Percentiles rank a stretch among this genome's conserved stretches.
These are phyloP conservation scores for Subanguina moxae DNA, from an alignment of 1,140 invertebrate genomes.

Conservation along the genomic window DNA sequence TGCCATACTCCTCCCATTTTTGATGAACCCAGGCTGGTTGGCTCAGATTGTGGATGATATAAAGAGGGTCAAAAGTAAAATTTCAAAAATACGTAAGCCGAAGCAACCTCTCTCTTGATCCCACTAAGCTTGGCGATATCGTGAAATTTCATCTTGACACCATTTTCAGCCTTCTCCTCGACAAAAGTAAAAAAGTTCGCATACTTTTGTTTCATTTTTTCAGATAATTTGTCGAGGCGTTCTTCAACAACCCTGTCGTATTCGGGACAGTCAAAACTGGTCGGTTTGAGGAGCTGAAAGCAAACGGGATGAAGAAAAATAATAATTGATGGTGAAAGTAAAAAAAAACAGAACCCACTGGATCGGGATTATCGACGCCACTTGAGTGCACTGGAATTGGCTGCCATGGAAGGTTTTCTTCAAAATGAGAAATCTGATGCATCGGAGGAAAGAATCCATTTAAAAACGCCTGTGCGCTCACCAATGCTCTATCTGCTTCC, in stretches of 20 bases:
- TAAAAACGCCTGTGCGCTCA: constrained; percentile 16
- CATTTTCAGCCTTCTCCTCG: not conserved
- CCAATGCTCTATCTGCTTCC: constrained; percentile 19
- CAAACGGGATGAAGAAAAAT: not conserved
- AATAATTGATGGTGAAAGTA: not conserved
- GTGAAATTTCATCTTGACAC: constrained; percentile 8
- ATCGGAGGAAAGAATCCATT: constrained; percentile 17
- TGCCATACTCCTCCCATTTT: not conserved
- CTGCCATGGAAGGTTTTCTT: constrained; percentile 12
- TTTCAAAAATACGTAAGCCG: not conserved
- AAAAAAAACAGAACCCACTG: not conserved
- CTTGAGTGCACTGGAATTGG: constrained; percentile 26
- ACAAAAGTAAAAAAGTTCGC: constrained; percentile 19
- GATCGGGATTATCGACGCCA: constrained; percentile 2
- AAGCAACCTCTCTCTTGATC: constrained; percentile 19
- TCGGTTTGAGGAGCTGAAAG: constrained; percentile 24
- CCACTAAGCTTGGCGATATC: constrained; percentile 18
- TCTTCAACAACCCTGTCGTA: constrained; percentile 13
- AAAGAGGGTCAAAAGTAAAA: not conserved
- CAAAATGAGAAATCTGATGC: constrained; percentile 8
- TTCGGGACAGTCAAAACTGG: constrained; percentile 23
- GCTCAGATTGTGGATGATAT: not conserved
- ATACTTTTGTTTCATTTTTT: constrained; percentile 10
- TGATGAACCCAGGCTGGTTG: not conserved
- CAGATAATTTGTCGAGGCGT: constrained; percentile 8